Base-by-base conservation (phyloP, 2,113 vertebrate species). In the Ciconia boyciana region DNA sequence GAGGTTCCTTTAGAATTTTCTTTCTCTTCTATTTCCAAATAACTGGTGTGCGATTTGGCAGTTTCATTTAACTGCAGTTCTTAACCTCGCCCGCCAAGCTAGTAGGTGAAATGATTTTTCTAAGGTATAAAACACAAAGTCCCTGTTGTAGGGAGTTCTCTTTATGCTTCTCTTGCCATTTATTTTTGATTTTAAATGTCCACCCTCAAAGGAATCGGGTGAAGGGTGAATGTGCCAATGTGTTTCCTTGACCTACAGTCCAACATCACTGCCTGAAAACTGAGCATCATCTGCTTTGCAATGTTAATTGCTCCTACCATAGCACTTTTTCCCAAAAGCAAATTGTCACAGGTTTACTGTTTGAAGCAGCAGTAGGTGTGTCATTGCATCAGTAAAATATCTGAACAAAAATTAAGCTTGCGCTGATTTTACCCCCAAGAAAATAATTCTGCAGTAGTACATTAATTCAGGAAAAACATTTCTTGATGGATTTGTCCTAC, bases 361-460 rank as follows among this genome's bases (percentile, higher is more conserved):
- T 87, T 89, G 64, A 87, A 71, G 93, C 39, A 95, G 93, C 60
- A 88, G 31, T 22, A 36, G 51, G 26, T 90, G 28, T 55, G n/a
- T 36, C 75, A 41, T 18, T 62, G 76, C 54, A 88, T 34, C 77
- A 78, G 36, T 65, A 71, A 88, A 89, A 69, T 54, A 83, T 19
- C 62, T 87, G 89, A 95, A 87, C 36, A 86, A 89, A 83, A 96
- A 89, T 64, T 64, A 96, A 94, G 80, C 81, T 88, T 96, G 92
- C 82, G 55, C n/a, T 16, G 24, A 91, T 88, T 94, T 80, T 92
- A 52, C 48, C 55, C 48, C 8, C 2, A 11, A 49, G 14, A 91
- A 96, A 91, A 61, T n/a, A 11, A 32, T 83, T 89, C 88, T 84
- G 60, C 69, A 83, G 52, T 24, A 76, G 8, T 31, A 29, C 44